These are phyloP conservation scores for Oreohelix idahoensis DNA, from an alignment of 1,140 invertebrate genomes.

Conservation along the genomic window DNA sequence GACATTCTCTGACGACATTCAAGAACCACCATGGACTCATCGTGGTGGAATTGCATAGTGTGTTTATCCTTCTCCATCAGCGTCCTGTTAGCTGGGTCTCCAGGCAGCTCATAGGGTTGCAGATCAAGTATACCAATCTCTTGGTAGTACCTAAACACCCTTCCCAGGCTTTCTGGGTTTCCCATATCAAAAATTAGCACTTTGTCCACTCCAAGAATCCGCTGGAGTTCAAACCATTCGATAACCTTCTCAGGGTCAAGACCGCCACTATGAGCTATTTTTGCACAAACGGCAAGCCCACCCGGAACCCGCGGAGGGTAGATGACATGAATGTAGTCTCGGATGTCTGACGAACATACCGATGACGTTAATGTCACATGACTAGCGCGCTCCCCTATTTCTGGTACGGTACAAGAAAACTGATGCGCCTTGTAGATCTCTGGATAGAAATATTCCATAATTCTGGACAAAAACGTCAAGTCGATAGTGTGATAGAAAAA, in stretches of 20 bases:
- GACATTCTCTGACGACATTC: slow-evolving; percentile 43
- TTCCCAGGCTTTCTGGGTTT: slow-evolving; percentile 17
- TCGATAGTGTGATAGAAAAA: slow-evolving; percentile 33
- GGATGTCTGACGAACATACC: slow-evolving; percentile 11
- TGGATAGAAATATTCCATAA: slow-evolving; percentile 20
- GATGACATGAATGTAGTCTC: slow-evolving; percentile 38
- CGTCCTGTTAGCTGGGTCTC: slow-evolving; percentile 21
- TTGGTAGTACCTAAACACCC: slow-evolving; percentile 38
- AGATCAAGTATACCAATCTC: slow-evolving; percentile 30
- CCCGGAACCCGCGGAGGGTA: slow-evolving; percentile 17
- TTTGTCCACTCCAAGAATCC: slow-evolving; percentile 42
- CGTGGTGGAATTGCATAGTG: slow-evolving; percentile 37
- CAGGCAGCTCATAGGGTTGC: slow-evolving; percentile 38
- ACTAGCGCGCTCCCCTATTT: slow-evolving; percentile 18
- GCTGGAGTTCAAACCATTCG: slow-evolving; percentile 46
- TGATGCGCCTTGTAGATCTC: slow-evolving; percentile 29
- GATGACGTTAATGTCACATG: slow-evolving; percentile 36
- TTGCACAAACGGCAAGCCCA: slow-evolving; percentile 41
- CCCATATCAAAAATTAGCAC: slow-evolving; percentile 33
- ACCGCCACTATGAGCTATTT: slow-evolving; percentile 21
- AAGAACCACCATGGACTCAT: slow-evolving; percentile 41
- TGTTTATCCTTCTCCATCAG: slow-evolving; percentile 13
- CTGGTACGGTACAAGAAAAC: slow-evolving; percentile 32
- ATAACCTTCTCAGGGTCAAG: slow-evolving; percentile 41
- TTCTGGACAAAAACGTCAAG: slow-evolving; percentile 13